Base-by-base conservation (phyloP, 2,113 vertebrate species). In the Notarius lentiginosus region DNA sequence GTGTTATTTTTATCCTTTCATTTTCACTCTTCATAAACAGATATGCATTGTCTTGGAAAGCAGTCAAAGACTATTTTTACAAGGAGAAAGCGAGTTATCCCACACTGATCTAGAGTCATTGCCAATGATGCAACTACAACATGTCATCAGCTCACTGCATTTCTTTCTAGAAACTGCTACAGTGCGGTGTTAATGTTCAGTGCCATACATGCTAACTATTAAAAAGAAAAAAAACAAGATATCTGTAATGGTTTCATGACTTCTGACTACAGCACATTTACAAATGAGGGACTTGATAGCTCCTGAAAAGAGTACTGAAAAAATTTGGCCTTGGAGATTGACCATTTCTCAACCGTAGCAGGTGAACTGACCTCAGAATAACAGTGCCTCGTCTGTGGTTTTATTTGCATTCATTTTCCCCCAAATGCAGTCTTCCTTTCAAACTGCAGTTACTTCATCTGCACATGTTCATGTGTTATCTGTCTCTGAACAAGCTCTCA, bases 341-440 rank as follows among this genome's bases (percentile, higher is more conserved):
- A 51, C 51, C 73, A 80, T 80, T 87, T 89, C 47, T 70, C 61
- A 87, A 53, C 51, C 86, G 89, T 86, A 86, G 87, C 87, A 90
- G 73, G 27, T 86, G 34, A 66, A 84, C 34, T 34, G 53, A 88
- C 82, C 82, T 88, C 83, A 68, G 68, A 63, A 79, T 41, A 82
- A 60, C 41, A 79, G 89, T 90, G 89, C 89, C 89, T 90, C 84
- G 20, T 79, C 61, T 82, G 63, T 79, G 70, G 68, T 83, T 80
- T 88, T 56, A 53, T 90, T 89, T 79, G 73, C 61, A 63, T 80
- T 84, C 56, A 75, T 84, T 61, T 41, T 83, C 34, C 82, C 83
- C 84, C 76, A 90, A 87, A 84, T 87, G 87, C 89, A 87, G 87
- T 91, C 88, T 88, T 91, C 87, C 89, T 88, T 66, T 87, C 80